A percentile compares a stretch with the other conserved stretches of the same genome.
These are phyloP conservation scores for Syngnathus typhle DNA, from an alignment of 2,113 vertebrate species.

Conservation along the genomic window DNA sequence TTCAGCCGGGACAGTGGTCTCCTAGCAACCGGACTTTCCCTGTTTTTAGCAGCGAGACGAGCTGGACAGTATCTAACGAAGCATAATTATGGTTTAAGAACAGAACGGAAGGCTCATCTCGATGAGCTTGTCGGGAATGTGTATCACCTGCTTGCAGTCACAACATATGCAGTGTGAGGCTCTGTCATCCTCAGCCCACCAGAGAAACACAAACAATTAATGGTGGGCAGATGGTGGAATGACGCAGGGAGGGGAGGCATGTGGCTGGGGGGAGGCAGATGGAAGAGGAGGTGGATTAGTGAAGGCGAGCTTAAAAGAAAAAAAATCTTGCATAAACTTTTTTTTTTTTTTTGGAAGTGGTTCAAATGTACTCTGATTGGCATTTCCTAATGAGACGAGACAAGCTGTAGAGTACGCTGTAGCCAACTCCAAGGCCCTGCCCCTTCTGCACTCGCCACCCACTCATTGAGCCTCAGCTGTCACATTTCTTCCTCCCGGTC, in stretches of 20 bases:
- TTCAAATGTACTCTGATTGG: slow-evolving; percentile 61
- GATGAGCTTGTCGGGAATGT: slow-evolving; percentile 37
- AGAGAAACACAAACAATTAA: slow-evolving; percentile 63
- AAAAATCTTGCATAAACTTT: slow-evolving; percentile 35
- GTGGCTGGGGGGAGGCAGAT: slow-evolving; percentile 38
- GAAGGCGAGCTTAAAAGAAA: slow-evolving; percentile 32
- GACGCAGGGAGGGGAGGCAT: slow-evolving; percentile 34
- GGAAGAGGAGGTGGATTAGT: slow-evolving; percentile 49
- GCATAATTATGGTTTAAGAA: slow-evolving; percentile 53
- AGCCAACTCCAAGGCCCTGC: slow-evolving; percentile 66
- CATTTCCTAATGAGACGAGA: slow-evolving; percentile 67
- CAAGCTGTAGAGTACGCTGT: slow-evolving; percentile 57
- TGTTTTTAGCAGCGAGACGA: slow-evolving; percentile 41
- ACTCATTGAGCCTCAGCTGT: slow-evolving; percentile 66
- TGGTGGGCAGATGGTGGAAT: slow-evolving; percentile 65
- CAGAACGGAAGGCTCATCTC: slow-evolving; percentile 34
- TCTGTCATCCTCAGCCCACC: slow-evolving; percentile 46
- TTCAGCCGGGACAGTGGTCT: slow-evolving; percentile 52
- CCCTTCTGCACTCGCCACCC: slow-evolving; percentile 62
- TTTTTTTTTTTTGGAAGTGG: slow-evolving; percentile 56
- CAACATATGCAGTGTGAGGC: slow-evolving; percentile 52
- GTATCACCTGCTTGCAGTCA: slow-evolving; percentile 61
- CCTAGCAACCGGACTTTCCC: slow-evolving; percentile 67
- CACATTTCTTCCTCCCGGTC: slow-evolving; percentile 49
- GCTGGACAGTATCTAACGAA: slow-evolving; percentile 55